phyloP scores from a whole-genome alignment of 2,888 invertebrate species.

The Drepanosiphum platanoidis region DNA sequence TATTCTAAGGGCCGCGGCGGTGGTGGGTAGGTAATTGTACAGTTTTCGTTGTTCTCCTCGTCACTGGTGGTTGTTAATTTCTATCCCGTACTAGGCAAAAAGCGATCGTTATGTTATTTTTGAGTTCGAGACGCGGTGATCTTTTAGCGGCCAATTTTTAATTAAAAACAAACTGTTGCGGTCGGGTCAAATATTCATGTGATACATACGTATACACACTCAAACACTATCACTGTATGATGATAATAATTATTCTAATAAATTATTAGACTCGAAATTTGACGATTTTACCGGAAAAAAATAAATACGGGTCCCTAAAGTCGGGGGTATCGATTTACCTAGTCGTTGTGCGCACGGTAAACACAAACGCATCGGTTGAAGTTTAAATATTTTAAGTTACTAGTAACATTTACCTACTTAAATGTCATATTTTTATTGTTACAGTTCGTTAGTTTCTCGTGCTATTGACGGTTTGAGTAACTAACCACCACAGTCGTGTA shows the following conservation, averaged over 20 bases:
- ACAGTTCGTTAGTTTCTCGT: conserved; percentile 31
- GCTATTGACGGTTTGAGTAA: not conserved
- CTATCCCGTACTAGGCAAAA: not conserved
- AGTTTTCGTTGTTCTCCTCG: not conserved
- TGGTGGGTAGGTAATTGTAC: not conserved
- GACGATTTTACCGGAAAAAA: not conserved
- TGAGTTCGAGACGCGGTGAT: not conserved
- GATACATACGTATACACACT: not conserved
- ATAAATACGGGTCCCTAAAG: not conserved
- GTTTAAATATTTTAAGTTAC: conserved; percentile 15
- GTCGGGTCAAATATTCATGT: not conserved
- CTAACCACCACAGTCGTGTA: not conserved
- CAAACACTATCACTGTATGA: no score
- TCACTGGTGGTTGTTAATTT: conserved; percentile 5
- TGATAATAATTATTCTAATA: not conserved
- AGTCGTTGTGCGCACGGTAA: not conserved
- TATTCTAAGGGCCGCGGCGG: not conserved
- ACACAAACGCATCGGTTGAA: not conserved
- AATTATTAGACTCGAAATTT: not conserved
- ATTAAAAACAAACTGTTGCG: conserved; percentile 1
- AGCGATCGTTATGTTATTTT: not conserved
- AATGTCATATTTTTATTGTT: conserved; percentile 35
- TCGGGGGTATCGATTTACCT: not conserved
- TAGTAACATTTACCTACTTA: conserved; percentile 41
- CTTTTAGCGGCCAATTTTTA: not conserved